Conservation (phyloP, 2,113 vertebrate genomes). For the Siniperca knerii region DNA sequence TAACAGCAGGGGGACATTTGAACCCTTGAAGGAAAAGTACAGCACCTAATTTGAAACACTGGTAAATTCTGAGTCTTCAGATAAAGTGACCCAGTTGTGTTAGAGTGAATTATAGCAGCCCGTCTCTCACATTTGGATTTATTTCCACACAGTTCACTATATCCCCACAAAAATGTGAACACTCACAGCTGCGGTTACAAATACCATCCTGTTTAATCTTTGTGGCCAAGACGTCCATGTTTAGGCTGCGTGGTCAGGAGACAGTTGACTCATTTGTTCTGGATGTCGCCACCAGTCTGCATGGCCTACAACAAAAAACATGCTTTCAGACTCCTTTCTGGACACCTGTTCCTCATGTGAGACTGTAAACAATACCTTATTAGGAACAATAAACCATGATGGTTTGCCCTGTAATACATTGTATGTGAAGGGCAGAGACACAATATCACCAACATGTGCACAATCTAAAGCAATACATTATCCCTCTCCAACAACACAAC, state of each 20-base stretch:
- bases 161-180: constrained; percentile 33
- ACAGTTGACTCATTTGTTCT: constrained; percentile 56
- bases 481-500: not conserved
- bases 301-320: not conserved
- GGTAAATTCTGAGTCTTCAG: not conserved
- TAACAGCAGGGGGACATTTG: not conserved
- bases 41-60: not conserved
- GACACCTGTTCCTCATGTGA: not conserved
- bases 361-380: not conserved
- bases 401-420: not conserved
- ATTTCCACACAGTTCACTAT: not conserved
- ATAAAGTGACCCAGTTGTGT: not conserved
- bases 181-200: constrained; percentile 13
- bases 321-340: not conserved
- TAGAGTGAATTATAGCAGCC: not conserved
- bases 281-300: constrained; percentile 18
- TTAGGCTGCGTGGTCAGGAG: constrained; percentile 33
- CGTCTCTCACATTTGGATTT: not conserved
- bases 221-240: constrained; percentile 10
- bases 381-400: not conserved
- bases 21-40: constrained; percentile 17
- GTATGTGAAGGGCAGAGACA: not conserved
- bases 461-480: not conserved
- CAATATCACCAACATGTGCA: not conserved
- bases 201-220: constrained; percentile 17